Percentiles rank a stretch among this genome's conserved stretches.
phyloP scores from a whole-genome alignment of 2,888 invertebrate species.

The Empis stercorea region DNA sequence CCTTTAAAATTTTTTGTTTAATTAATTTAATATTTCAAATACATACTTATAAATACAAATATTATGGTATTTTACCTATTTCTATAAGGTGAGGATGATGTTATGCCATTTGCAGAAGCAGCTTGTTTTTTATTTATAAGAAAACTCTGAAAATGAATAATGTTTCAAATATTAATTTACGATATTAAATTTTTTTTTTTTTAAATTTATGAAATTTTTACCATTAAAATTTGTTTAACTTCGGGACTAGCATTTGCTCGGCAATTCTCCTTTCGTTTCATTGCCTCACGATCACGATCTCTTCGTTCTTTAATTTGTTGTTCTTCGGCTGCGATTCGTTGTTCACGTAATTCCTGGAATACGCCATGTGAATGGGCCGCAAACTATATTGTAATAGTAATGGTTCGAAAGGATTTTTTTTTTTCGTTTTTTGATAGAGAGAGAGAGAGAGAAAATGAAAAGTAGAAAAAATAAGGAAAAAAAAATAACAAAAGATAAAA shows the following conservation, averaged over 20 bases:
- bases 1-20: constrained; percentile 27
- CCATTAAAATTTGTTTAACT: constrained; percentile 91
- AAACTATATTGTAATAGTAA: constrained; percentile 34
- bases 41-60: background rate
- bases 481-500: constrained; percentile 11
- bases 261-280: constrained; percentile 91
- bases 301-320: constrained; percentile 58
- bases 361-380: constrained; percentile 39
- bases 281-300: constrained; percentile 72
- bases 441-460: constrained; percentile 9
- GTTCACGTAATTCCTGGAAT: constrained; percentile 73
- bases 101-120: constrained; percentile 57
- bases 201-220: constrained; percentile 26
- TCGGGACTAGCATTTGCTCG: constrained; percentile 93
- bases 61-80: constrained; percentile 49
- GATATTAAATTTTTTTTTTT: background rate
- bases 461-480: background rate
- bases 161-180: background rate
- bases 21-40: too few relatives aligned
- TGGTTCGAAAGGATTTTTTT: constrained; percentile 22
- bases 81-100: constrained; percentile 56
- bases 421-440: constrained; percentile 8
- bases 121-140: constrained; percentile 70
- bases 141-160: constrained; percentile 57
- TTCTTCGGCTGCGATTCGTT: constrained; percentile 66